Percentiles rank a stretch among this genome's conserved stretches.
Evolutionary conservation across 2,888 invertebrate species (phyloP).

Genomic region (Theretra japonica): DNA sequence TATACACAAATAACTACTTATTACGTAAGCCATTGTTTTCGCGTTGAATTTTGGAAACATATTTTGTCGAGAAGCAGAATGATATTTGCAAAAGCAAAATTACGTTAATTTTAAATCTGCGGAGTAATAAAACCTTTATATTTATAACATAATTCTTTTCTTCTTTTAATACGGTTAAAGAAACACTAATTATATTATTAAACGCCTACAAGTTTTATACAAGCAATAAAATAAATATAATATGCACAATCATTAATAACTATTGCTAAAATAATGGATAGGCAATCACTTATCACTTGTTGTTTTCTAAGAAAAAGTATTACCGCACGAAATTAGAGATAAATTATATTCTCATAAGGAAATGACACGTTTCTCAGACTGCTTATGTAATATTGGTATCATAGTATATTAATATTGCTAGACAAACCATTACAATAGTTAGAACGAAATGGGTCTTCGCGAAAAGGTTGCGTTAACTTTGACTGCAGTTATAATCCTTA

Average conservation of each 20-base stretch:
- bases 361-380: slow-evolving; percentile 42
- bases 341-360: slow-evolving; percentile 35
- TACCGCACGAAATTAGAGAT: neutral
- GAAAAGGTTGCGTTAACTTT: slow-evolving; percentile 58
- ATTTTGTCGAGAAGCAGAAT: no score
- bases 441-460: slow-evolving; percentile 59
- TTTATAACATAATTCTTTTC: no score
- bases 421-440: slow-evolving; percentile 37
- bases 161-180: no score
- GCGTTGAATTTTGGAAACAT: no score
- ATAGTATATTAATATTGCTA: slow-evolving; percentile 45
- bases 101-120: no score
- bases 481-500: slow-evolving; percentile 45
- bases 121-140: no score
- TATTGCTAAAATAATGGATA: neutral
- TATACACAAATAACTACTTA: no score
- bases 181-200: neutral
- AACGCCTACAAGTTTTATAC: neutral
- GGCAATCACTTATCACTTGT: neutral
- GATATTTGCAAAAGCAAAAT: no score
- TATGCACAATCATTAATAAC: neutral
- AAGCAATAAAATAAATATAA: neutral
- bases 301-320: slow-evolving; percentile 10
- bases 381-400: slow-evolving; percentile 36
- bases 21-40: no score